A percentile compares a stretch with the other conserved stretches of the same genome.
Evolutionary conservation across 2,113 vertebrate genomes (phyloP).

Genomic region (Phalacrocorax carbo): DNA sequence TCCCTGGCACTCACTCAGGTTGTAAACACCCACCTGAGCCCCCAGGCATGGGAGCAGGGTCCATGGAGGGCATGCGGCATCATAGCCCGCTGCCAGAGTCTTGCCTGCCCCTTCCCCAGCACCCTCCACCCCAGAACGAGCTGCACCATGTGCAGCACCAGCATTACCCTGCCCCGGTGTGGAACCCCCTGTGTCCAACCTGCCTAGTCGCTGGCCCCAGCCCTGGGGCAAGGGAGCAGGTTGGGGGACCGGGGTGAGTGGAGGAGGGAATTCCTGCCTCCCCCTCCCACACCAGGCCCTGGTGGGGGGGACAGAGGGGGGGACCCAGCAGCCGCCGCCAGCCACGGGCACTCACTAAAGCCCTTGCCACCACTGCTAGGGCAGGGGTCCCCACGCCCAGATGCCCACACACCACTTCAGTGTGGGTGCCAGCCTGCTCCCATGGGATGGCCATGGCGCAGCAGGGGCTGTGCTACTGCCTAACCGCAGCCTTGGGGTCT

Average conservation of each 20-base stretch:
- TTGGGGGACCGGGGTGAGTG: neutral
- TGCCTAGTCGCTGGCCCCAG: neutral
- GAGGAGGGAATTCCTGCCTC: slow-evolving; percentile 1
- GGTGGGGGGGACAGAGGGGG: neutral
- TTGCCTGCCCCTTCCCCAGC: neutral
- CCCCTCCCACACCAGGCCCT: neutral
- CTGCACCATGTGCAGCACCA: neutral
- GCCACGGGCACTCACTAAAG: neutral
- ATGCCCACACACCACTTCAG: neutral
- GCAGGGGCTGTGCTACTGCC: neutral
- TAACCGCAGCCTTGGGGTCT: neutral
- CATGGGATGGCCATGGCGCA: neutral
- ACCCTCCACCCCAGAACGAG: neutral
- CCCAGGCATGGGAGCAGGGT: neutral
- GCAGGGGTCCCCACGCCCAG: neutral
- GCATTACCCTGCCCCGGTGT: neutral
- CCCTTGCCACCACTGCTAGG: neutral
- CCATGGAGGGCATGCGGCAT: no score
- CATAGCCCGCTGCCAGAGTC: neutral
- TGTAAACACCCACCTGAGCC: neutral
- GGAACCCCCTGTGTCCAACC: neutral
- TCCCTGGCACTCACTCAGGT: no score
- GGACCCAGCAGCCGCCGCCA: neutral
- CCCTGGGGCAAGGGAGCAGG: fast-evolving
- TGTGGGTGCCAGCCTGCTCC: neutral